Percentiles rank a stretch among this genome's conserved stretches.
Evolutionary conservation across 2,797 vertebrate species (phyloP).

Genomic region (Halcyon chelicuti): DNA sequence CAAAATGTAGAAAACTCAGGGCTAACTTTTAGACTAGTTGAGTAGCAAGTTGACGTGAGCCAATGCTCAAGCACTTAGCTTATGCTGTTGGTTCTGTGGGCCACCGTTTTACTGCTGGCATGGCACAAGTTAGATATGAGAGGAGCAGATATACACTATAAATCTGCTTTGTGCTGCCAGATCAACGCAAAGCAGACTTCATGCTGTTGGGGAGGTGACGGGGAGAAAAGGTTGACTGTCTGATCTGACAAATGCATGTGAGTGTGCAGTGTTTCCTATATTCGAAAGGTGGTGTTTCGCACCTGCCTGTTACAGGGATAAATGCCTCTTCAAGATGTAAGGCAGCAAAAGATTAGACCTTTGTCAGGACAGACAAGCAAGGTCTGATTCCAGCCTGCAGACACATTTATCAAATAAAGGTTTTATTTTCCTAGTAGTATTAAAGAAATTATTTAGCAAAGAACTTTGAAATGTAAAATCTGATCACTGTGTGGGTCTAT

Average conservation of each 20-base stretch:
- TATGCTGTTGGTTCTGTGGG: not conserved
- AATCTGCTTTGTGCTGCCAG: constrained; percentile 19
- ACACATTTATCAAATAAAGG: constrained; percentile 49
- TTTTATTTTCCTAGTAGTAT: constrained; percentile 51
- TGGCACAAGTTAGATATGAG: not conserved
- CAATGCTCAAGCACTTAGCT: rapidly evolving
- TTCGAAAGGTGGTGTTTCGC: constrained; percentile 12
- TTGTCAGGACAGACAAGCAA: constrained; percentile 59
- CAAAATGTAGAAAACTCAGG: not conserved
- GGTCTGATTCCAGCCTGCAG: constrained; percentile 42
- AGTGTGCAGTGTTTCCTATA: constrained; percentile 17
- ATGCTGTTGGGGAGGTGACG: constrained; percentile 1
- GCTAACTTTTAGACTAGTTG: not conserved
- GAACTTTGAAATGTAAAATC: constrained; percentile 51
- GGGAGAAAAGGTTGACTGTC: constrained; percentile 46
- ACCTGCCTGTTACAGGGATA: constrained; percentile 33
- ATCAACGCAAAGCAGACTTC: not conserved
- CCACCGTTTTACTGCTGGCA: rapidly evolving
- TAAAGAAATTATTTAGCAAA: constrained; percentile 54
- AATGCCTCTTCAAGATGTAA: constrained; percentile 44
- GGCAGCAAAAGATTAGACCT: constrained; percentile 47
- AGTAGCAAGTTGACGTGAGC: not conserved
- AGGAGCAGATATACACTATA: not conserved
- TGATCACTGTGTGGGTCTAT: constrained; percentile 18
- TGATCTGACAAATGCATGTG: constrained; percentile 12